Conservation (phyloP, 2,888 invertebrate species). For the Silvanus unidentatus region DNA sequence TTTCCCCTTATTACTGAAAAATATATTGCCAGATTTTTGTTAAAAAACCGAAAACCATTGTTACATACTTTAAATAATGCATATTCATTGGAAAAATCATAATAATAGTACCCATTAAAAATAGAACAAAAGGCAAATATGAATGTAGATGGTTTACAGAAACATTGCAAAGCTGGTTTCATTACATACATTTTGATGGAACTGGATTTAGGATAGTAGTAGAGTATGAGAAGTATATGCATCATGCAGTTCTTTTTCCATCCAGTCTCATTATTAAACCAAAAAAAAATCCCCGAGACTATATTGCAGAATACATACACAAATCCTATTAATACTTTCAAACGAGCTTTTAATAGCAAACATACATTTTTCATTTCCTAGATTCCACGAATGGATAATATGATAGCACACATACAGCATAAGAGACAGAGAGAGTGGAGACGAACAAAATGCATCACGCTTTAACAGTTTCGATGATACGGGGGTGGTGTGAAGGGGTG, state of each 20-base stretch:
- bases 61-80: too few relatives aligned
- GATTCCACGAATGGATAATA: slow-evolving; percentile 29
- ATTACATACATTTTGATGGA: too few relatives aligned
- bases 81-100: too few relatives aligned
- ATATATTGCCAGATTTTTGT: too few relatives aligned
- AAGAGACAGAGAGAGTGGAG: not conserved
- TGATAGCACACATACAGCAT: slow-evolving; percentile 2
- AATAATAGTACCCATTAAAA: too few relatives aligned
- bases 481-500: slow-evolving; percentile 4
- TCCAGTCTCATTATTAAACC: slow-evolving; percentile 14
- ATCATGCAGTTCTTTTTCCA: slow-evolving; percentile 5
- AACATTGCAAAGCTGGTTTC: too few relatives aligned
- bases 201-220: too few relatives aligned
- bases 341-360: slow-evolving; percentile 40
- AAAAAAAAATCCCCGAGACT: slow-evolving; percentile 17
- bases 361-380: slow-evolving; percentile 42
- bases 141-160: too few relatives aligned
- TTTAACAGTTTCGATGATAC: too few relatives aligned
- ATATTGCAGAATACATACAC: slow-evolving; percentile 12
- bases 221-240: not conserved
- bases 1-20: too few relatives aligned
- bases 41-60: too few relatives aligned
- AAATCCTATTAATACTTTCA: slow-evolving; percentile 34
- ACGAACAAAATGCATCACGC: not conserved
- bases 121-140: too few relatives aligned